Evolutionary conservation across 2,888 invertebrate genomes (phyloP), one percentile per base, ranked within the genome.

Genomic region (Scrobipalpa atriplicella): DNA sequence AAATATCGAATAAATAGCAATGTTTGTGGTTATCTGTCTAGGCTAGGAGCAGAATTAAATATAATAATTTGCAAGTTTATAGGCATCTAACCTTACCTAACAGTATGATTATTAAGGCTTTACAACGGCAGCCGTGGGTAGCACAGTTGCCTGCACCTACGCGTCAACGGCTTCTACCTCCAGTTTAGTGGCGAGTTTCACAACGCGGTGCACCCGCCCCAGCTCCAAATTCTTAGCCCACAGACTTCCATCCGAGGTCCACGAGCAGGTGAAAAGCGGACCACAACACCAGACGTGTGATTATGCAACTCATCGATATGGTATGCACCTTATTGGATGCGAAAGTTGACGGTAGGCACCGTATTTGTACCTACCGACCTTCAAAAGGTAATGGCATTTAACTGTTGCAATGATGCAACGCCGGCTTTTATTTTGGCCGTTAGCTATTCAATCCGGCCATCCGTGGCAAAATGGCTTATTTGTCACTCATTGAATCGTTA

Each of bases 221-320:
- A 74, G 74, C 81, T 85, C 89, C 88, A 89, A 88, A 89, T 86
- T 79, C 81, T 86, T 80, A 86, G 80, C 89, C 90, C 89, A 90
- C 90, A 77, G 79, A 73, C 73, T 68, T 71, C 66, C 67, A 73
- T 54, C 52, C 54, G 54, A 18, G 38, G 72, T 74, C 75, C 84
- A 90, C 89, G 91, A 91, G 90, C 85, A 84, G 89, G 85, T 89
- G 89, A 87, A 91, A 91, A 91, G 90, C 85, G 81, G 85, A 83
- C 82, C 84, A 78, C 73, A 72, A 73, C 75, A 75, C 79, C 74
- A 62, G 64, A 61, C 43, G 54, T 56, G 21, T 10, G 73, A 74
- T 90, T 90, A 86, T 86, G 90, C 86, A 90, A 90, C 77, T n/a
- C 19, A 60, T 82, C 78, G 76, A 83, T 87, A 85, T 82, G 84